Percentiles rank a stretch among this genome's conserved stretches.
phyloP scores from a whole-genome alignment of 2,113 vertebrate species.

The Seriola aureovittata region DNA sequence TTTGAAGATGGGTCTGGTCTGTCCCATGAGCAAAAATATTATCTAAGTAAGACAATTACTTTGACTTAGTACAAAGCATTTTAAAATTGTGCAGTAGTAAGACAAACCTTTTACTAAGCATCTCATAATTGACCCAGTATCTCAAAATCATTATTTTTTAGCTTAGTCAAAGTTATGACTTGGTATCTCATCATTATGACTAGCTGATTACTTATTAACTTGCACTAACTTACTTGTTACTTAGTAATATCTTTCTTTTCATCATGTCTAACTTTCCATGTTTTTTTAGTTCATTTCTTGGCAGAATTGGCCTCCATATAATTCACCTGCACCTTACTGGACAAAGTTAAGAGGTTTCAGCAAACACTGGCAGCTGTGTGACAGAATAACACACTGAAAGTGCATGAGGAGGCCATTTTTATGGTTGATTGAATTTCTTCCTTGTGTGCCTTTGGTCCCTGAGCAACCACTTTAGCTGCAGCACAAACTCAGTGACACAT shows the following conservation, averaged over 20 bases:
- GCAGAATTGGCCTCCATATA: neutral
- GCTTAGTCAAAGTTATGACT: neutral
- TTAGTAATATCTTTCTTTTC: neutral
- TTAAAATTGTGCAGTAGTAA: too few relatives aligned
- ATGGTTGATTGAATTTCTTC: slow-evolving; percentile 35
- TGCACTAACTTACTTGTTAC: neutral
- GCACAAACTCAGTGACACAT: slow-evolving; percentile 14
- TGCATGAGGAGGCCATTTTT: slow-evolving; percentile 4
- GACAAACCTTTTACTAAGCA: too few relatives aligned
- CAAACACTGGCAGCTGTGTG: slow-evolving; percentile 18
- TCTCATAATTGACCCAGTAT: neutral
- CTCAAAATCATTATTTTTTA: neutral
- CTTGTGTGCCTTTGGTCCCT: slow-evolving; percentile 36
- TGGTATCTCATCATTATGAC: neutral
- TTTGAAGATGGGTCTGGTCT: too few relatives aligned
- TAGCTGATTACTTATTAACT: neutral
- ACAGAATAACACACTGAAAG: neutral
- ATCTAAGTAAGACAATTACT: too few relatives aligned
- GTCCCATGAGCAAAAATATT: too few relatives aligned
- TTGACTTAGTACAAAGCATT: too few relatives aligned
- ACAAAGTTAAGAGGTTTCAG: neutral
- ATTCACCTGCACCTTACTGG: slow-evolving; percentile 3
- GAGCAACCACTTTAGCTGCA: slow-evolving; percentile 22
- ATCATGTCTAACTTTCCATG: neutral
- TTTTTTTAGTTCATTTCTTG: neutral